A percentile compares a stretch with the other conserved stretches of the same genome.
Conservation (phyloP, 92 coral and sea anemone species). For the Chrysogorgia sp. region DNA sequence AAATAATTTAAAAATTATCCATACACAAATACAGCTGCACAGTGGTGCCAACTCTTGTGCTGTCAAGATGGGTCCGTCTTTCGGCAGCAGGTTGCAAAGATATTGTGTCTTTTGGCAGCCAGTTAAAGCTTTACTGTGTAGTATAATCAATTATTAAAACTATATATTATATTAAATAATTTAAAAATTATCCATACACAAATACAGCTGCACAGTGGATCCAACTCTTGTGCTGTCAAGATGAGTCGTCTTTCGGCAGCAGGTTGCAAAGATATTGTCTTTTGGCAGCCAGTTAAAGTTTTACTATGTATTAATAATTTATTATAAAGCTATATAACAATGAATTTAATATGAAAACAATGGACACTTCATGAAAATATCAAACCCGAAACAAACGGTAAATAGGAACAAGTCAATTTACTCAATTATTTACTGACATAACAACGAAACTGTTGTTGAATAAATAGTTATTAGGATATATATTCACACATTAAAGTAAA, state of each 20-base stretch:
- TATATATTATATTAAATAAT: not conserved
- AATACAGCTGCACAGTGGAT: not conserved
- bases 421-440: too few species aligned
- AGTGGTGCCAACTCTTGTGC: not conserved
- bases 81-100: conserved; percentile 19
- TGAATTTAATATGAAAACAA: too few species aligned
- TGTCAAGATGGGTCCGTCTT: conserved; percentile 12
- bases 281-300: not conserved
- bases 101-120: conserved; percentile 11
- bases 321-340: too few species aligned
- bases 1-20: not conserved
- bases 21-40: not conserved
- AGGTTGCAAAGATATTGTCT: conserved; percentile 10
- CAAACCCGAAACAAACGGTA: too few species aligned
- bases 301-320: not conserved
- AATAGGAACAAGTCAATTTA: too few species aligned
- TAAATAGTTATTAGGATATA: too few species aligned
- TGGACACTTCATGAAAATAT: too few species aligned
- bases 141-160: not conserved
- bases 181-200: not conserved
- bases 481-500: too few species aligned
- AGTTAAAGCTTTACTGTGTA: not conserved
- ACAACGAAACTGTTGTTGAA: too few species aligned
- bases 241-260: conserved; percentile 8
- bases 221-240: conserved; percentile 10